A percentile compares a stretch with the other conserved stretches of the same genome.
phyloP scores from a whole-genome alignment of 2,888 invertebrate species.

The Mythimna albipuncta region DNA sequence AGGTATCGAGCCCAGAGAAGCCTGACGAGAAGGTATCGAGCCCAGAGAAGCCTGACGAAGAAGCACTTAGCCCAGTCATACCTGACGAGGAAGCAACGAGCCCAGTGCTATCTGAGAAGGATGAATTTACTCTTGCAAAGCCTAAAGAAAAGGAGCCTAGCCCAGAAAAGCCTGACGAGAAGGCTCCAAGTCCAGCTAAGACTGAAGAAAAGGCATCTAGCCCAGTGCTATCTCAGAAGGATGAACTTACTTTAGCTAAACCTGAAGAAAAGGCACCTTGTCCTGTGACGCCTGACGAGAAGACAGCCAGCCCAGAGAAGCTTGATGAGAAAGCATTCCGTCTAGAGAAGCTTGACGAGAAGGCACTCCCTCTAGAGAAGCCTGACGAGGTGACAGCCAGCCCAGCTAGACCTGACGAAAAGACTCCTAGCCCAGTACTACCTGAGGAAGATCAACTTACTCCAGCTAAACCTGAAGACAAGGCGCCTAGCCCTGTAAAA shows the following conservation, averaged over 20 bases:
- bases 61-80: not conserved
- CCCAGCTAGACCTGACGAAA: not conserved
- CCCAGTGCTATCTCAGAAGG: not conserved
- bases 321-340: slow-evolving; percentile 31
- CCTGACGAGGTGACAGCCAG: slow-evolving; percentile 1
- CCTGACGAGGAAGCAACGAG: not conserved
- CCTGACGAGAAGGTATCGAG: not conserved
- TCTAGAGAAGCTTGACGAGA: not conserved
- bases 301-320: slow-evolving; percentile 21
- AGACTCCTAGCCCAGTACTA: not conserved
- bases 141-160: not conserved
- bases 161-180: not conserved
- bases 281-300: not conserved
- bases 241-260: no score
- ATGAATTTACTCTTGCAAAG: not conserved
- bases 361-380: not conserved
- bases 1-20: not conserved
- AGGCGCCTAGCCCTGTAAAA: not conserved
- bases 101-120: not conserved
- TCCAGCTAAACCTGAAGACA: not conserved
- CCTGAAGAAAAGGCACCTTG: not conserved
- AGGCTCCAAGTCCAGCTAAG: not conserved
- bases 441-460: no score
- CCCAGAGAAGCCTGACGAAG: not conserved
- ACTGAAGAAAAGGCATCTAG: not conserved